Evolutionary conservation across 2,888 invertebrate genomes (phyloP), one percentile per base, ranked within the genome.

Genomic region (Eueremaeus valkanovi): DNA sequence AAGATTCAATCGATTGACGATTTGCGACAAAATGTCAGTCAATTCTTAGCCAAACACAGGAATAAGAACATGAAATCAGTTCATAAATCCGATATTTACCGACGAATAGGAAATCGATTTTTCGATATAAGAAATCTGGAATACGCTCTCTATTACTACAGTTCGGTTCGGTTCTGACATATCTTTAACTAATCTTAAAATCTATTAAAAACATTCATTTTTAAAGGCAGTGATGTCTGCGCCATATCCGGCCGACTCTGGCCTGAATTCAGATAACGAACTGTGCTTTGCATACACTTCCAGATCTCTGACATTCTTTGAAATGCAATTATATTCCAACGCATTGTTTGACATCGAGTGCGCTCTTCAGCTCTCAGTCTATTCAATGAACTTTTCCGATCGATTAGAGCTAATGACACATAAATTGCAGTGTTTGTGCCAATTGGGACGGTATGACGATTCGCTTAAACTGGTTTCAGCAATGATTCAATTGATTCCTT

Each of bases 141-240:
- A n/a, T 66, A n/a, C n/a, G 66, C 66, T 31, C 66, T 66, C 16
- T n/a, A 66, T 66, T 66, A 36, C 36, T 66, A 66, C n/a, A 36
- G 6, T 58, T 29, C 13, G 31, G 58, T 58, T n/a, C 1, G 9
- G 29, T 3, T 16, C 1, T 5, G 11, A 13, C 21, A 21, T 6
- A 55, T 58, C 16, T 11, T 9, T 5, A 24, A 1, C n/a, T 21
- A 36, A 36, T 66, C 2, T 5, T 21, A 27, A 36, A 9, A 36
- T 36, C 9, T 27, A 8, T n/a, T 27, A 58, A 24, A 27, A 8
- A n/a, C 13, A 24, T 29, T 21, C 13, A 1, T 66, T n/a, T 21
- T 36, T 5, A 18, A 27, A 66, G 66, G 33, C 66, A 3, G 21
- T 66, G 6, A 16, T 66, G 33, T 66, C n/a, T 33, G 66, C 66